These are phyloP conservation scores for Eulemur albifrons DNA, from an alignment of 2,797 vertebrate genomes.

Conservation along the genomic window DNA sequence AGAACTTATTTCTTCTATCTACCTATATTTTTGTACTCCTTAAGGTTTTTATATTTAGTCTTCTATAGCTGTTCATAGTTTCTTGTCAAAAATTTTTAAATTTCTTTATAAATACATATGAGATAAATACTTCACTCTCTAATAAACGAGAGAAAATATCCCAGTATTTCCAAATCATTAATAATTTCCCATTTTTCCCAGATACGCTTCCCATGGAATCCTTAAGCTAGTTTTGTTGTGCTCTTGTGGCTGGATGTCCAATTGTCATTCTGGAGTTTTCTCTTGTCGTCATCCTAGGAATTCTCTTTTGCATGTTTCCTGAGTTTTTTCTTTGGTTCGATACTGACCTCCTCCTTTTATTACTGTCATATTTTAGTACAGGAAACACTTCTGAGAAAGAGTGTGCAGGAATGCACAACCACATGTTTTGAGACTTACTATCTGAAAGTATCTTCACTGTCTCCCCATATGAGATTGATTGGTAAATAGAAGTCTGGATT, in stretches of 20 bases:
- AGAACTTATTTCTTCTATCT: not conserved
- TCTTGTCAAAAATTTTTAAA: not conserved
- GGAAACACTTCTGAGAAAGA: not conserved
- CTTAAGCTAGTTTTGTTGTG: not conserved
- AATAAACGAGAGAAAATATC: not conserved
- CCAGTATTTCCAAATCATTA: not conserved
- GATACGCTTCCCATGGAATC: not conserved
- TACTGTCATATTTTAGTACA: not conserved
- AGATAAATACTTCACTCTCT: not conserved
- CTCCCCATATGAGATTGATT: not conserved
- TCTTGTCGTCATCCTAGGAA: not conserved
- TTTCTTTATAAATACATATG: not conserved
- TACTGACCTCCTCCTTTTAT: not conserved
- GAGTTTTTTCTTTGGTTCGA: not conserved
- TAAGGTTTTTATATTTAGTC: not conserved
- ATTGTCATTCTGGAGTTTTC: not conserved
- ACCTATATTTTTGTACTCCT: not conserved
- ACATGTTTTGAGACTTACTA: not conserved
- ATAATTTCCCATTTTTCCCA: not conserved
- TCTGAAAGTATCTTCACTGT: not conserved
- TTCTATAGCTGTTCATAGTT: not conserved
- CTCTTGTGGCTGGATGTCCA: not conserved
- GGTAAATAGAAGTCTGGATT: not conserved
- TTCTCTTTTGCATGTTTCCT: not conserved
- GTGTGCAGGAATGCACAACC: not conserved